A percentile compares a stretch with the other conserved stretches of the same genome.
Conservation (phyloP, 2,113 vertebrate species). For the Uropsilus gracilis region DNA sequence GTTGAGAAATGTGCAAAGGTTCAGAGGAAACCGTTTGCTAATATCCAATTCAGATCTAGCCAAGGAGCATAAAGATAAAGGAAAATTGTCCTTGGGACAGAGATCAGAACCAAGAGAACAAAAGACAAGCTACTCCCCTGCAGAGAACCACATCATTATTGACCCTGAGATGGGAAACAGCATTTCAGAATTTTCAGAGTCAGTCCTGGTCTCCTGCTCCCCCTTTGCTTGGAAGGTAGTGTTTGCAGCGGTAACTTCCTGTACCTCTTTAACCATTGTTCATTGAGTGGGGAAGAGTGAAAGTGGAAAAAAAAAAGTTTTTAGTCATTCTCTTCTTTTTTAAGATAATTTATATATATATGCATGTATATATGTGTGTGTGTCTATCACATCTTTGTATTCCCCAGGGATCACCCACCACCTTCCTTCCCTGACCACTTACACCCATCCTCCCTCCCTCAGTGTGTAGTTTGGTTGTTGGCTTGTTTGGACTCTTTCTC, state of each 20-base stretch:
- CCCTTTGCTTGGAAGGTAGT: not conserved
- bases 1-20: not conserved
- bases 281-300: rapidly evolving
- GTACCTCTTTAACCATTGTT: not conserved
- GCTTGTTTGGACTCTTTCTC: no score
- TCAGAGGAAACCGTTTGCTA: not conserved
- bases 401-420: no score
- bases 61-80: not conserved
- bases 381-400: no score
- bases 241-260: not conserved
- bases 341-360: no score
- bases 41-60: not conserved
- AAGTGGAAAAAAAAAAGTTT: not conserved
- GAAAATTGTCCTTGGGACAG: not conserved
- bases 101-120: not conserved
- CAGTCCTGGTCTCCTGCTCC: not conserved
- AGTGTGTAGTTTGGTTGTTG: no score
- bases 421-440: no score
- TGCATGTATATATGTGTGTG: no score
- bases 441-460: no score
- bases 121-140: not conserved
- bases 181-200: not conserved
- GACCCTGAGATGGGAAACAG: no score
- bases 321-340: no score
- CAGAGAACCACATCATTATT: not conserved